These are phyloP conservation scores for Cairina moschata DNA, from an alignment of 2,113 vertebrate genomes.

Conservation along the genomic window DNA sequence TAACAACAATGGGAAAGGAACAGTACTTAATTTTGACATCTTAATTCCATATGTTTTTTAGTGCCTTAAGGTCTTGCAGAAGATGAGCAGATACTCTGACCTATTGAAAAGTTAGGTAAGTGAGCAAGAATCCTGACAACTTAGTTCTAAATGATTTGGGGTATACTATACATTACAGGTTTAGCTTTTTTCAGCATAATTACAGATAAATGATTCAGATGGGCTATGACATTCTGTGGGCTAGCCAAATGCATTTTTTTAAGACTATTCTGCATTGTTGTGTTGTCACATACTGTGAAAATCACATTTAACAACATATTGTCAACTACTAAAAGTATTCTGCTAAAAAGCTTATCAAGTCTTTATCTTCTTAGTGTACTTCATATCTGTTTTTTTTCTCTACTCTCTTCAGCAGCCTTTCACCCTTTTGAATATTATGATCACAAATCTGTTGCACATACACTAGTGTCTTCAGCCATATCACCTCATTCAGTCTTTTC, in stretches of 20 bases:
- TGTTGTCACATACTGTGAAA: background rate
- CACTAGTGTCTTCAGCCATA: background rate
- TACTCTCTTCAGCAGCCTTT: background rate
- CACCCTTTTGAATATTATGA: background rate
- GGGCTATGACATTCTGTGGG: rapidly evolving
- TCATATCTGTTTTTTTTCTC: background rate
- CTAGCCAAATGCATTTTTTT: background rate
- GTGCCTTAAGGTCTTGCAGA: background rate
- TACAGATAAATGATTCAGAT: background rate
- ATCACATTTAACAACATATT: background rate
- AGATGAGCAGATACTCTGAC: background rate
- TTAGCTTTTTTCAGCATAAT: background rate
- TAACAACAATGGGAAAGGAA: background rate
- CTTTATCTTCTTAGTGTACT: background rate
- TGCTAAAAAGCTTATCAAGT: background rate
- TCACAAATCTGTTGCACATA: background rate
- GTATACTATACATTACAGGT: background rate
- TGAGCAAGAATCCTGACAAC: background rate
- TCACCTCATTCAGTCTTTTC: background rate
- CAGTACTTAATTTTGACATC: background rate
- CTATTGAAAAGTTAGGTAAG: background rate
- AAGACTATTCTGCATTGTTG: background rate
- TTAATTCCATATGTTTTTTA: background rate
- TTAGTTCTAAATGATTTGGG: background rate
- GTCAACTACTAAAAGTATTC: background rate